Conservation (phyloP, 2,888 invertebrate genomes). For the Pristionchus entomophagus region DNA sequence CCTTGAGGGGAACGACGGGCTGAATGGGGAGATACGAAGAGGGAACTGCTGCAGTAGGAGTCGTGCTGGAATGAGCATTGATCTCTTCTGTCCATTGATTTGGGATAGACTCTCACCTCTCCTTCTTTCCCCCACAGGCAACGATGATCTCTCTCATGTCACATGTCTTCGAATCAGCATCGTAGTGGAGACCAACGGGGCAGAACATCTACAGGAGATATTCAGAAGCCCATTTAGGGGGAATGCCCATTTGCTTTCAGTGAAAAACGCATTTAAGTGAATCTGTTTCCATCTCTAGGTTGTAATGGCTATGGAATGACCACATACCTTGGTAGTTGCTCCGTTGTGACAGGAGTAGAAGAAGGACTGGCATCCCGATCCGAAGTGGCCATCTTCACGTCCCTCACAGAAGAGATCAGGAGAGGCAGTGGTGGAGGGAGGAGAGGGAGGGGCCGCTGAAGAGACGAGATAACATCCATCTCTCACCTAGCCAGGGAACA, state of each 20-base stretch:
- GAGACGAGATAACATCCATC: background rate
- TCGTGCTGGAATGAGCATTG: background rate
- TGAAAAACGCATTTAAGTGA: too few species aligned
- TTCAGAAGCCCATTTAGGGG: background rate
- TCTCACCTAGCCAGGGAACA: too few species aligned
- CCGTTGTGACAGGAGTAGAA: conserved; percentile 41
- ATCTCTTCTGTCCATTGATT: background rate
- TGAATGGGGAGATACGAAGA: background rate
- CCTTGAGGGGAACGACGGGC: background rate
- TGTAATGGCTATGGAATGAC: too few species aligned
- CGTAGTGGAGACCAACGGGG: conserved; percentile 54
- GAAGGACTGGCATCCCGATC: conserved; percentile 5
- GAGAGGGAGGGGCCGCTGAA: conserved; percentile 39
- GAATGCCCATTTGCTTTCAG: background rate
- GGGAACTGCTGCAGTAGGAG: too few species aligned
- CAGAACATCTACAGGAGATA: conserved; percentile 48
- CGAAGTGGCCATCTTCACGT: conserved; percentile 26
- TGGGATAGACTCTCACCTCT: background rate
- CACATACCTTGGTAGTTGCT: conserved; percentile 30
- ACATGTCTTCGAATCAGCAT: conserved; percentile 48
- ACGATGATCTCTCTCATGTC: conserved; percentile 49
- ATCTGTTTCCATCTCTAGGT: too few species aligned
- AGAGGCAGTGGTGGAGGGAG: background rate
- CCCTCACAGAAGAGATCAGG: conserved; percentile 41
- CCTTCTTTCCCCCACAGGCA: conserved; percentile 56